Evolutionary conservation across 2,888 invertebrate species (phyloP).

Genomic region (Andrena dorsata): DNA sequence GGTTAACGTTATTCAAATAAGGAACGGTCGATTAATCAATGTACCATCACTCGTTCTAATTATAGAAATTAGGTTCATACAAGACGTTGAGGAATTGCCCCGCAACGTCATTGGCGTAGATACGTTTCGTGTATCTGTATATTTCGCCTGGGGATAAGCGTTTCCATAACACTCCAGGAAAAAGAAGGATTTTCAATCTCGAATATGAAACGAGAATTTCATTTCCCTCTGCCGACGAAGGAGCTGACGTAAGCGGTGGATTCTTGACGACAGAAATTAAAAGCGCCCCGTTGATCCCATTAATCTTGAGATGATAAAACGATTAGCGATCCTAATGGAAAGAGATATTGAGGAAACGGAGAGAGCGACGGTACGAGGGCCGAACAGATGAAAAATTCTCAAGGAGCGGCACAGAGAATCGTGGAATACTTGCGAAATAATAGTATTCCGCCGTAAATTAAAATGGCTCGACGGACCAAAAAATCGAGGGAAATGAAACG

Average conservation of each 20-base stretch:
- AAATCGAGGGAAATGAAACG: neutral
- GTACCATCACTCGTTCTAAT: neutral
- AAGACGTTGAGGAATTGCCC: neutral
- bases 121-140: slow-evolving; percentile 31
- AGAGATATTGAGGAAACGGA: slow-evolving; percentile 64
- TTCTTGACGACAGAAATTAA: slow-evolving; percentile 71
- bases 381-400: slow-evolving; percentile 61
- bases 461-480: slow-evolving; percentile 41
- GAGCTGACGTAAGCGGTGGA: slow-evolving; percentile 64
- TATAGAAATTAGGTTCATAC: neutral
- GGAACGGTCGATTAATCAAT: slow-evolving; percentile 12
- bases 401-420: slow-evolving; percentile 33
- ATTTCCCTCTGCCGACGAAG: slow-evolving; percentile 52
- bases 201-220: slow-evolving; percentile 65
- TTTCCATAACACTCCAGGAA: slow-evolving; percentile 24
- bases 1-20: neutral
- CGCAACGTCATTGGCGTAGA: neutral
- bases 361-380: slow-evolving; percentile 49
- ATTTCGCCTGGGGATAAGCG: slow-evolving; percentile 33
- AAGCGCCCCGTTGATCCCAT: slow-evolving; percentile 71
- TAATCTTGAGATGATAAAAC: slow-evolving; percentile 74
- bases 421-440: slow-evolving; percentile 54
- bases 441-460: slow-evolving; percentile 57
- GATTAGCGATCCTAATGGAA: slow-evolving; percentile 74
- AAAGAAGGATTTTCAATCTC: slow-evolving; percentile 50